Percentiles rank a stretch among this genome's conserved stretches.
phyloP scores from a whole-genome alignment of 2,797 vertebrate genomes.

The Alca torda region DNA sequence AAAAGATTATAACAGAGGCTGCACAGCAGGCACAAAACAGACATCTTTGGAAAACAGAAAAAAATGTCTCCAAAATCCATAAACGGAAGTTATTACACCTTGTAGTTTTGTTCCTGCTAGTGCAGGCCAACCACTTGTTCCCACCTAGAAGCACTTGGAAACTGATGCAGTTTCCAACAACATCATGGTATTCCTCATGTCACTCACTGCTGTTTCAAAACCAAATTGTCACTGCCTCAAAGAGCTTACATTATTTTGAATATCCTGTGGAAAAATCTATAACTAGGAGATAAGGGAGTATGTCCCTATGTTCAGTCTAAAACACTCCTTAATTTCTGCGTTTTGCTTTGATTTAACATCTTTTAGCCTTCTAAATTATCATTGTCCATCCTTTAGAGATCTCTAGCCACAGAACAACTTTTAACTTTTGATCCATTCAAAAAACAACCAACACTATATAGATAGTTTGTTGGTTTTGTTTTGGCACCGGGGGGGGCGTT shows the following conservation, averaged over 20 bases:
- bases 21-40: neutral
- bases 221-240: neutral
- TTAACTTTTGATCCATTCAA: neutral
- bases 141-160: neutral
- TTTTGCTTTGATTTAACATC: neutral
- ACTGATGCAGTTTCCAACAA: neutral
- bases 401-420: neutral
- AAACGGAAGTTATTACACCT: neutral
- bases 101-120: neutral
- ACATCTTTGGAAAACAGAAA: neutral
- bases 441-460: neutral
- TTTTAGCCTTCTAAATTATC: neutral
- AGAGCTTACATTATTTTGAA: neutral
- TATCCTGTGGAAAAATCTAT: neutral
- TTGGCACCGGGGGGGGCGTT: accelerated
- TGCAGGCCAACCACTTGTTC: too few species aligned
- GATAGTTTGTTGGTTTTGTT: neutral
- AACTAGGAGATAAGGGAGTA: neutral
- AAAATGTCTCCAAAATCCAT: neutral
- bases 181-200: too few species aligned
- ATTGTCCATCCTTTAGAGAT: neutral
- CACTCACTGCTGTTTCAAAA: neutral
- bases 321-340: neutral
- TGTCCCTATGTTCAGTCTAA: neutral
- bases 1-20: neutral